A percentile compares a stretch with the other conserved stretches of the same genome.
Conservation (phyloP, 2,113 vertebrate genomes). For the Boulengeromyrus knoepffleri region DNA sequence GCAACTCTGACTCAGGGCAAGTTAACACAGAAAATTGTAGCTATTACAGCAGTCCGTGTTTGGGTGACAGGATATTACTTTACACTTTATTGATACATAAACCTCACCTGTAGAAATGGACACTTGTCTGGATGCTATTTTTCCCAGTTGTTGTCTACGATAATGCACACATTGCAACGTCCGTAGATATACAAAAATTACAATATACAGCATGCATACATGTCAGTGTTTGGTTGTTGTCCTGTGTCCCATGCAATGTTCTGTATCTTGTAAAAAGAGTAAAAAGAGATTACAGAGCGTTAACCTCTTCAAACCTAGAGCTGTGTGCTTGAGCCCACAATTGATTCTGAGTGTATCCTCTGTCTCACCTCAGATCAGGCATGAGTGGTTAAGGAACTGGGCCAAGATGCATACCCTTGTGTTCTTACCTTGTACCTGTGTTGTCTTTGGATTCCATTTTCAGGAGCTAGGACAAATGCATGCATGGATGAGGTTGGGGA, state of each 20-base stretch:
- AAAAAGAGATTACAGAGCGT: neutral
- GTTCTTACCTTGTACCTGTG: neutral
- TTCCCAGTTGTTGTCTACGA: neutral
- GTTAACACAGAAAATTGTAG: neutral
- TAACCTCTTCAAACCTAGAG: neutral
- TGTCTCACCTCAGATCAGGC: neutral
- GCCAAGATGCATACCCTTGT: neutral
- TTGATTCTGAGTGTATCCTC: neutral
- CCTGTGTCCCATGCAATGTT: neutral
- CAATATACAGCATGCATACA: neutral
- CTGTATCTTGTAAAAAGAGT: neutral
- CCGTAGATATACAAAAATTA: neutral
- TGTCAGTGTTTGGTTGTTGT: neutral
- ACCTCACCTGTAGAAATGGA: neutral
- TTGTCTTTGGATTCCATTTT: neutral
- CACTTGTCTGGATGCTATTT: neutral
- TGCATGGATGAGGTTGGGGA: neutral
- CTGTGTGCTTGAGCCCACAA: neutral
- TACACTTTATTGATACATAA: neutral
- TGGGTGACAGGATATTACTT: neutral
- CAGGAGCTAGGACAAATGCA: neutral
- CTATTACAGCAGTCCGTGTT: neutral
- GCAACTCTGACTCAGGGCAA: neutral
- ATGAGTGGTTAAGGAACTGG: neutral
- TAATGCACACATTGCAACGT: neutral